Conservation (phyloP, 2,113 vertebrate species). For the Talpa occidentalis region DNA sequence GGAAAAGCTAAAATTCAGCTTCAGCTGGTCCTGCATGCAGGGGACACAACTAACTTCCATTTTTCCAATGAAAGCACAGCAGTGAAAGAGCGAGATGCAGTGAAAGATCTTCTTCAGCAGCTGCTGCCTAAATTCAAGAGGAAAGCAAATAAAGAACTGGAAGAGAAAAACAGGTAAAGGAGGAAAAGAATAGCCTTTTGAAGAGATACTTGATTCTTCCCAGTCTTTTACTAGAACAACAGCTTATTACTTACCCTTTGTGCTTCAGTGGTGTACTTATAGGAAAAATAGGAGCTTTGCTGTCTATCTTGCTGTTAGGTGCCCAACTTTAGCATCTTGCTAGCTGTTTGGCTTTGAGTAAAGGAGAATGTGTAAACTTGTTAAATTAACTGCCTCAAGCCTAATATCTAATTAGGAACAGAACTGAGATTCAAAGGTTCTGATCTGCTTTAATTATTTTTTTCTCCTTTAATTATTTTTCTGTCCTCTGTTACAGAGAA, state of each 20-base stretch:
- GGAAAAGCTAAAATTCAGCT: slow-evolving; percentile 99
- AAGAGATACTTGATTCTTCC: background rate
- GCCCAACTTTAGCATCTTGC: background rate
- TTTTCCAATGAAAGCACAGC: slow-evolving; percentile 97
- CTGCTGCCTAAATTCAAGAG: slow-evolving; percentile 98
- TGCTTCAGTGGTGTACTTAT: background rate
- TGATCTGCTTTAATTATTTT: background rate
- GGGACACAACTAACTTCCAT: slow-evolving; percentile 98
- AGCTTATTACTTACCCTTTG: background rate
- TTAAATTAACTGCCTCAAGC: background rate
- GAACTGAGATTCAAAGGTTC: slow-evolving; percentile 1
- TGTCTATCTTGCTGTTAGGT: background rate
- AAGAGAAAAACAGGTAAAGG: slow-evolving; percentile 97
- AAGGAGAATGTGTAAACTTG: background rate
- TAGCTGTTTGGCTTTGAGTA: background rate
- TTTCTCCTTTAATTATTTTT: background rate
- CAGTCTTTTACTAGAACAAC: background rate
- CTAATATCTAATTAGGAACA: background rate
- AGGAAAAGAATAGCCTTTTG: background rate
- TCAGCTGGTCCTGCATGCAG: slow-evolving; percentile 96
- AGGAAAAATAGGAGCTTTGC: background rate
- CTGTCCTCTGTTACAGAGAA: background rate
- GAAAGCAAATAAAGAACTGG: slow-evolving; percentile 98
- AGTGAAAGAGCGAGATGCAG: slow-evolving; percentile 95
- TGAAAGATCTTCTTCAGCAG: slow-evolving; percentile 98